Evolutionary conservation across 2,797 vertebrate genomes (phyloP), one percentile per base, ranked within the genome.

Genomic region (Coracias cyanogaster): DNA sequence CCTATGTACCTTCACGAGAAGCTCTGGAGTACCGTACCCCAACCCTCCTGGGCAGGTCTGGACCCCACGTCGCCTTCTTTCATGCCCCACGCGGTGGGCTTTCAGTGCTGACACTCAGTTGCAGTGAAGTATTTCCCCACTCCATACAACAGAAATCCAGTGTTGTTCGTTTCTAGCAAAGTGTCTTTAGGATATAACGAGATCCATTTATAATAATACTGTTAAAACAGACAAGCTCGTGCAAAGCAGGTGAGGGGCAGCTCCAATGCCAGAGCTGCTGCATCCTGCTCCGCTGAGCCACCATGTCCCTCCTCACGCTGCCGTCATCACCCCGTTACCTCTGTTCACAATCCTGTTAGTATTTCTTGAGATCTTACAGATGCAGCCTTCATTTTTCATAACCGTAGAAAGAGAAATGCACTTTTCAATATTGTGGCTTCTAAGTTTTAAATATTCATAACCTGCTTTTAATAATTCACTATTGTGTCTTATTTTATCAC

Each of bases 401-500:
- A 48, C 62, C 35, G 1, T 18, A n/a, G 49, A 37, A 39, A 90
- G 29, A 83, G 41, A 71, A 93, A 61, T n/a, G 21, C 37, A 9
- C 69, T 66, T 92, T 69, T 94, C 87, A 86, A 26, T 86, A 66
- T 66, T 72, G 54, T 88, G 77, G 72, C 77, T 78, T n/a, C 69
- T 90, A 37, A 55, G 31, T 48, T 91, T 93, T 86, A 96, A 94
- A 91, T 95, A 95, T 96, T 96, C 76, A 95, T 94, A 65, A 62
- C 57, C 54, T 41, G 43, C 61, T 95, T 91, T 96, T 91, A 96
- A 96, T 94, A 96, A 95, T 97, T 96, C 89, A 95, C 70, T 35
- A 6, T 55, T 43, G 48, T 92, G 55, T 65, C 85, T 94, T 94
- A 79, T 93, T 96, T 92, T 96, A 84, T 92, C 73, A 33, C 70